phyloP scores from a whole-genome alignment of 2,113 vertebrate genomes.

The Charadrius vociferus region DNA sequence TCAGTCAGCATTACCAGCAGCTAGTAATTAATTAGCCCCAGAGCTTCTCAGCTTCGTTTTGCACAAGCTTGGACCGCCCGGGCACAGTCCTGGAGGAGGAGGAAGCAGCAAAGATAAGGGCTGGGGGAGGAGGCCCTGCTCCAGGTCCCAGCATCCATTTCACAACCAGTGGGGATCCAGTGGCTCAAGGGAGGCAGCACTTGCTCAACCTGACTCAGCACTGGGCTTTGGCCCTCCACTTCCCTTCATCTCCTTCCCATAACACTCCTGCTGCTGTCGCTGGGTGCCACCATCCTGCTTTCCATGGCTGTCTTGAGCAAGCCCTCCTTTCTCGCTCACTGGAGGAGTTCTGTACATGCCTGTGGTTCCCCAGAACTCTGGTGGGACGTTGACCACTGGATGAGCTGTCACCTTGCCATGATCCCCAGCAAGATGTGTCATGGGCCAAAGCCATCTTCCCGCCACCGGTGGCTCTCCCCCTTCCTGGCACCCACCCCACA shows the following conservation, averaged over 20 bases:
- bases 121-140: not conserved
- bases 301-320: not conserved
- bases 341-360: not conserved
- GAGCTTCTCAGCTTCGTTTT: not conserved
- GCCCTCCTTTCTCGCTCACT: not conserved
- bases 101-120: constrained; percentile 1
- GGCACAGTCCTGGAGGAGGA: not conserved
- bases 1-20: constrained; percentile 5
- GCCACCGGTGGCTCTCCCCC: not conserved
- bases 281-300: not conserved
- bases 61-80: not conserved
- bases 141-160: not conserved
- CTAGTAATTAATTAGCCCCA: constrained; percentile 43
- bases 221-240: not conserved
- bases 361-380: not conserved
- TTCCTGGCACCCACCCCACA: not conserved
- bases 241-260: not conserved
- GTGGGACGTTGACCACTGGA: not conserved
- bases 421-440: not conserved
- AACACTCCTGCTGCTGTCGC: not conserved
- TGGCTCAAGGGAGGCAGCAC: not conserved
- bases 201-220: not conserved
- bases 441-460: not conserved
- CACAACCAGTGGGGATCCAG: fast-evolving
- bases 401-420: not conserved